Conservation (phyloP, 2,113 vertebrate species). For the Callospermophilus lateralis region DNA sequence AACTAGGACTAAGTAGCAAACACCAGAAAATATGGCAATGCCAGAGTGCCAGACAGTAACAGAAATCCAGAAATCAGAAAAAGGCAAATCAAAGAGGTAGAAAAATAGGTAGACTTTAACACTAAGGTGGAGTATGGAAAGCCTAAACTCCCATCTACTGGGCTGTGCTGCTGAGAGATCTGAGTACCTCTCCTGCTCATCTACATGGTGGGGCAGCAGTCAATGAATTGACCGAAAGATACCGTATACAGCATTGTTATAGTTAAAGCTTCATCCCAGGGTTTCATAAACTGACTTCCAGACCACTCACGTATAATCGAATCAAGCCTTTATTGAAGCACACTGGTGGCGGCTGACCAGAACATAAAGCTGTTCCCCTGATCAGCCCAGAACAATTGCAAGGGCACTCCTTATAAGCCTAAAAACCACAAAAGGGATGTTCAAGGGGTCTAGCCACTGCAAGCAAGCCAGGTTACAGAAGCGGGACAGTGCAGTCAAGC, state of each 20-base stretch:
- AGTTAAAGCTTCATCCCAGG: too few species aligned
- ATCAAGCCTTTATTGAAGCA: too few species aligned
- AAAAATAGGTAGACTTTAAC: background rate
- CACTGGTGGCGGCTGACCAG: too few species aligned
- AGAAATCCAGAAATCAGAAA: background rate
- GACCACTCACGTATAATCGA: too few species aligned
- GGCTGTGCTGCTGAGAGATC: background rate
- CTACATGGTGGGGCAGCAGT: background rate
- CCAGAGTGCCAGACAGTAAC: background rate
- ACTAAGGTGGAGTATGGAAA: background rate
- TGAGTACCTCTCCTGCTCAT: background rate
- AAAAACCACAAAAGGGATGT: too few species aligned
- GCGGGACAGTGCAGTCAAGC: too few species aligned
- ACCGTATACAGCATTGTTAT: background rate
- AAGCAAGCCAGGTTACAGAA: too few species aligned
- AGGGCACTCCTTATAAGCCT: too few species aligned
- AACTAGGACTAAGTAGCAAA: background rate
- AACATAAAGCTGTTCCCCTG: too few species aligned
- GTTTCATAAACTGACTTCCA: too few species aligned
- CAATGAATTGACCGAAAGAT: background rate
- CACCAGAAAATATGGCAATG: background rate
- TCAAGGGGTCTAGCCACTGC: too few species aligned
- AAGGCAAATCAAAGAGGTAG: background rate
- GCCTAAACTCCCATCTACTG: background rate
- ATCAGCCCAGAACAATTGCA: too few species aligned